Base-by-base conservation (phyloP, 2,888 invertebrate species). In the Pristionchus fissidentatus region DNA sequence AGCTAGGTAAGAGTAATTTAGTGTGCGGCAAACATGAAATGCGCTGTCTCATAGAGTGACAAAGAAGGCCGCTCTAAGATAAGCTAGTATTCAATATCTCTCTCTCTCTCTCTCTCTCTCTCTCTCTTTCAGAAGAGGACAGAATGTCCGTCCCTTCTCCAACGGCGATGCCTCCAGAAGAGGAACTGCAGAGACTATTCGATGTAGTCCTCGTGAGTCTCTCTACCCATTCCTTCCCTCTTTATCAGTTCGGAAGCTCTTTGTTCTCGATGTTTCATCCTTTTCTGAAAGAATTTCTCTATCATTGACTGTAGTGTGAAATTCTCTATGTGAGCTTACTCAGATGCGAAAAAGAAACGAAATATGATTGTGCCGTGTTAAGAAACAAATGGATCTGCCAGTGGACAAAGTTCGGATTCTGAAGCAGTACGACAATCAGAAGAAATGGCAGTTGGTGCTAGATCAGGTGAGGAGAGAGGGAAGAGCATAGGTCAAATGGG, bases 361-460 rank as follows among this genome's bases (percentile, higher is more conserved):
- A 15, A 1, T 8, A 29, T 85, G 66, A 46, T 83, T 35, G 96
- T 10, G n/a, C 13, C 26, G 38, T 83, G 82, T 95, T 10, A 94
- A 98, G 97, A 97, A 97, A 83, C 97, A 97, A 86, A 98, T 98
- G 98, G 98, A 99, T 93, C 94, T 99, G 89, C 98, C 98, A 35
- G 97, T 98, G 52, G 98, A 99, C 94, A 99, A 99, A 94, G 97
- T 97, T 91, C 97, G 98, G 94, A 95, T 98, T 57, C 94, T 97
- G 87, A 96, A 96, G 91, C 96, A 96, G 93, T 98, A 98, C 93
- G 97, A 98, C 94, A 95, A 96, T 93, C 97, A 97, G 93, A 98
- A 97, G 94, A 99, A 99, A 94, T 99, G 98, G 98, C 98, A 99
- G 94, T 96, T 99, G 93, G 97, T 99, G 94, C 97, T 97, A 94